Evolutionary conservation across 2,797 vertebrate genomes (phyloP), one percentile per base, ranked within the genome.

Genomic region (Delichon dasypus): DNA sequence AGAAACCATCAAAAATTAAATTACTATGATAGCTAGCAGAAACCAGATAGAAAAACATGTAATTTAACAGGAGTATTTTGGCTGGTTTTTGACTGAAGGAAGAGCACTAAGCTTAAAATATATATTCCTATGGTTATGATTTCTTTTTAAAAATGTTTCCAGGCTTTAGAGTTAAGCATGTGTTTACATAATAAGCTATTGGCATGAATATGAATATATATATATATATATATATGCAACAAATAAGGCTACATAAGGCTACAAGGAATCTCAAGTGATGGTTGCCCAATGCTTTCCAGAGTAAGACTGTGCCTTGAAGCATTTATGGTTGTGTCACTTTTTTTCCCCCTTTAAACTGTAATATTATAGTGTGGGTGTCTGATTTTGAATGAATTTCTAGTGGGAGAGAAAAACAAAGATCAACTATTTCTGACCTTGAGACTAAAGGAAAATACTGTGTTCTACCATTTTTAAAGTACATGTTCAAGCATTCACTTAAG

Each of bases 111-210:
- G 34, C 42, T 73, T 85, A 77, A 93, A 89, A 89, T 80, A 83
- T 9, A 8, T 82, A 29, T 26, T 79, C 34, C 42, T 32, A 13
- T 22, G 9, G n/a, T 79, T 73, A 73, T 53, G 21, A 48, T 82
- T 88, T 53, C 34, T 78, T 91, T 93, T 74, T 23, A 3, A 40
- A 94, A 85, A 66, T 48, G 21, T 82, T 94, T 84, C 60, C 67
- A 94, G 38, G 32, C 45, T 87, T 94, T 68, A 85, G 44, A 88
- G 40, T 77, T 83, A 92, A 89, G 57, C 27, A 77, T 48, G 32
- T 85, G 72, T 92, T 94, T 95, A 90, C 50, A 72, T 74, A 85
- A 90, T 48, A 85, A 95, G 74, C 11, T 91, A n/a, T 54, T 84
- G 73, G 20, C 34, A 78, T 67, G 36, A 76, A 74, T 42, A 78